Conservation (phyloP, 2,888 invertebrate species). For the Nasonia oneida region DNA sequence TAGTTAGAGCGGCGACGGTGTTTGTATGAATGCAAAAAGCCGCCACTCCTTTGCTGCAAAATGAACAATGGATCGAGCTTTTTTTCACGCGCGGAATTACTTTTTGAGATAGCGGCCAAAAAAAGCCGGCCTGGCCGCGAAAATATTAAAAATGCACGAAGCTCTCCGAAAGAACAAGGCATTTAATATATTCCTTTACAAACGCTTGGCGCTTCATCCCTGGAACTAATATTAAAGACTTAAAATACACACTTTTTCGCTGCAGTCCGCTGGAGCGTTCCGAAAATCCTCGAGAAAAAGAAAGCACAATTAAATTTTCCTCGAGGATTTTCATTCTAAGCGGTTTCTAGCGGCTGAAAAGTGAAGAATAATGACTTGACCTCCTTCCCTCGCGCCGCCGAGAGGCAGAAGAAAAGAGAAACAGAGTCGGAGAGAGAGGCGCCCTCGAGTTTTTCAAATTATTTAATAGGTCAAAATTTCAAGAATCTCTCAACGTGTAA, state of each 20-base stretch:
- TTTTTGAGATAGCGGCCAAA: background rate
- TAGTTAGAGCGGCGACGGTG: too few relatives aligned
- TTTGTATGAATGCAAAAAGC: too few relatives aligned
- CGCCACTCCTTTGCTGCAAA: background rate
- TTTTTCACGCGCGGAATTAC: background rate
- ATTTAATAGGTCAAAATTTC: background rate
- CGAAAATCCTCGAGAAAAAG: constrained; percentile 32
- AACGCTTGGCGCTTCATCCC: background rate
- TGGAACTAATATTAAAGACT: constrained; percentile 5
- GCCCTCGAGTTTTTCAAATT: constrained; percentile 5
- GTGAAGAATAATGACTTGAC: constrained; percentile 40
- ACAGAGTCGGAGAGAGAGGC: background rate
- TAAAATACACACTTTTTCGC: constrained; percentile 28
- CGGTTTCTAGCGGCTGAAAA: constrained; percentile 6
- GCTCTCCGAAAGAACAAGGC: background rate
- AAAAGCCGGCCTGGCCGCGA: background rate
- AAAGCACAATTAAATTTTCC: constrained; percentile 45
- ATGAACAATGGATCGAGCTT: background rate
- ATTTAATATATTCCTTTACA: constrained; percentile 34
- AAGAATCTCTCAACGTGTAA: background rate
- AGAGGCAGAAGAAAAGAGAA: background rate
- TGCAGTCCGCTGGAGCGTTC: constrained; percentile 26
- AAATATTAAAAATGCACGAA: constrained; percentile 35
- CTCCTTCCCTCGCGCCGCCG: background rate
- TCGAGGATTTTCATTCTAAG: constrained; percentile 21